Percentiles rank a stretch among this genome's conserved stretches.
phyloP scores from a whole-genome alignment of 2,797 vertebrate genomes.

The Leuciscus waleckii region DNA sequence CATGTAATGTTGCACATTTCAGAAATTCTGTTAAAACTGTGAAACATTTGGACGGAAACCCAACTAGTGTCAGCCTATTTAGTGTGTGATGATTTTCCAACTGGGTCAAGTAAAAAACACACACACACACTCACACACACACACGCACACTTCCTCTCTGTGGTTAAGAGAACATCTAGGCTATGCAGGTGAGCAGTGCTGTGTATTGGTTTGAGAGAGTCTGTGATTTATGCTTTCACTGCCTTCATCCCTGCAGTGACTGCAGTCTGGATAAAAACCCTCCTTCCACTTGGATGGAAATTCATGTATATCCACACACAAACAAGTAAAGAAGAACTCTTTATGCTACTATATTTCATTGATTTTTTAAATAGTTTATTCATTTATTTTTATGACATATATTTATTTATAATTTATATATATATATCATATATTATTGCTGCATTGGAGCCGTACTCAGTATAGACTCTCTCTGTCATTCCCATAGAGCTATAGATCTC shows the following conservation, averaged over 20 bases:
- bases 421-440: constrained; percentile 80
- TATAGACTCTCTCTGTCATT: constrained; percentile 73
- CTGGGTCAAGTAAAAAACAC: neutral
- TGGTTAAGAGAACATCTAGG: neutral
- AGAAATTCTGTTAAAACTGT: neutral
- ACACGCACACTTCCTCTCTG: neutral
- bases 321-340: constrained; percentile 52
- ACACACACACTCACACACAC: neutral
- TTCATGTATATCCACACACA: constrained; percentile 12
- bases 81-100: constrained; percentile 21
- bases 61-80: constrained; percentile 20
- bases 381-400: constrained; percentile 64
- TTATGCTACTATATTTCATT: constrained; percentile 76
- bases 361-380: constrained; percentile 69
- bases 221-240: constrained; percentile 28
- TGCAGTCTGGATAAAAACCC: constrained; percentile 19
- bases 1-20: neutral
- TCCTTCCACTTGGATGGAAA: constrained; percentile 15
- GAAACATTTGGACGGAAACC: neutral
- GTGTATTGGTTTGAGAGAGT: constrained; percentile 22
- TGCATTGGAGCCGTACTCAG: constrained; percentile 76
- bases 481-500: constrained; percentile 75
- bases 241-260: constrained; percentile 12
- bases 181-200: neutral
- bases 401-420: constrained; percentile 47